Base-by-base conservation (phyloP, 2,888 invertebrate species). In the Drosophila mimica region DNA sequence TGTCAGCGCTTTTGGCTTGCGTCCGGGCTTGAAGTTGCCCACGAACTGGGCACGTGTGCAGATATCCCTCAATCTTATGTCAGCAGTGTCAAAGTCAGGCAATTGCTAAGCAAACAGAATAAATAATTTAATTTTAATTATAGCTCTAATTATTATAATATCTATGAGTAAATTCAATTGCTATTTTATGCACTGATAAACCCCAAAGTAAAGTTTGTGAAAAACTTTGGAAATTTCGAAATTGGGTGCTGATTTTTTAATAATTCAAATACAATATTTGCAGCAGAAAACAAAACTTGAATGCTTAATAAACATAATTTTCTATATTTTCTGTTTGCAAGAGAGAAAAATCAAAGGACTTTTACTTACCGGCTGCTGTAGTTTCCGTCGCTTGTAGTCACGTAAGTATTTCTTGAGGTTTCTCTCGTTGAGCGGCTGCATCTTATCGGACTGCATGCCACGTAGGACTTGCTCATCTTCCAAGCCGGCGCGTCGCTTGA, bases 41-140 rank as follows among this genome's bases (percentile, higher is more conserved):
- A 92, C 90, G 71, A 93, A 89, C 75, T 93, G 92, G 1, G 93
- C 92, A 25, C 93, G 85, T 4, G 91, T 91, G 70, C 92, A 92
- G 15, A 93, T 91, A 75, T 96, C 97, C 82, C 96, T 95, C 61
- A 98, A 92, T 11, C 96, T 95, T 80, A 98, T 96, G 57, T 96
- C 96, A 81, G 95, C 94, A 17, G 96, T 96, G 86, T 96, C 96
- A 60, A 97, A 94, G 92, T 97, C 97, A 25, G 96, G 96, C 91
- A 96, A 95, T 85, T 95, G 94, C 95, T 96, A 13, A 96, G 28
- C n/a, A 15, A 30, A 9, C 20, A 11, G 6, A 30, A 30, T 11
- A 31, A 15, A 31, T 2, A 31, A 15, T 40, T 40, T 3, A 5
- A 17, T 25, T 40, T 30, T 57, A 43, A 31, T 15, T 40, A 17